phyloP scores from a whole-genome alignment of 2,113 vertebrate genomes.

The Dasyurus viverrinus region DNA sequence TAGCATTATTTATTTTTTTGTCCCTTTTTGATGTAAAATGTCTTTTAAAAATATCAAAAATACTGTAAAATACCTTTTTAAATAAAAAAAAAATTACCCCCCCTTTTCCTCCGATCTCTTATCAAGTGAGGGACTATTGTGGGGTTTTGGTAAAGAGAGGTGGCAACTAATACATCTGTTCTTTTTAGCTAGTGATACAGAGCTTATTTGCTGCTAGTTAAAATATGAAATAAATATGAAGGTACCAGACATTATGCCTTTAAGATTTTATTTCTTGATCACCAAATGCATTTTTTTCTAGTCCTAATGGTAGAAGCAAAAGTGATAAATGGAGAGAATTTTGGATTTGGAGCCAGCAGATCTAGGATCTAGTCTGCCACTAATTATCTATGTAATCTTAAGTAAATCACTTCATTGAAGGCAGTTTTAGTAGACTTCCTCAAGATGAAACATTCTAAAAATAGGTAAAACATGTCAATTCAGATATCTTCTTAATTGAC shows the following conservation, averaged over 20 bases:
- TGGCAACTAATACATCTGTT: not conserved
- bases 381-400: not conserved
- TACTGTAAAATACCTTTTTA: slow-evolving; percentile 16
- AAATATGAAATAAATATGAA: slow-evolving; percentile 16
- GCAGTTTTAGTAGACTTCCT: not conserved
- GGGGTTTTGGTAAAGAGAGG: not conserved
- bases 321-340: not conserved
- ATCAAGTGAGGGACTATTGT: slow-evolving; percentile 12
- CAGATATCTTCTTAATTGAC: not conserved
- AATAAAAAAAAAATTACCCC: slow-evolving; percentile 6
- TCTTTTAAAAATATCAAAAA: not conserved
- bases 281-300: not conserved
- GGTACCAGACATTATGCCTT: not conserved
- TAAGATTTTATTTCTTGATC: not conserved
- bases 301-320: not conserved
- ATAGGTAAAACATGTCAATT: not conserved
- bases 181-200: not conserved
- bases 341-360: not conserved
- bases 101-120: slow-evolving; percentile 12
- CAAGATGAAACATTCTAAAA: not conserved
- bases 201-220: not conserved
- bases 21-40: slow-evolving; percentile 61
- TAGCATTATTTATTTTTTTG: slow-evolving; percentile 55
- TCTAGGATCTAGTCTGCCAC: not conserved
- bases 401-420: not conserved